Evolutionary conservation across 2,113 vertebrate species (phyloP).

Genomic region (Turnix velox): DNA sequence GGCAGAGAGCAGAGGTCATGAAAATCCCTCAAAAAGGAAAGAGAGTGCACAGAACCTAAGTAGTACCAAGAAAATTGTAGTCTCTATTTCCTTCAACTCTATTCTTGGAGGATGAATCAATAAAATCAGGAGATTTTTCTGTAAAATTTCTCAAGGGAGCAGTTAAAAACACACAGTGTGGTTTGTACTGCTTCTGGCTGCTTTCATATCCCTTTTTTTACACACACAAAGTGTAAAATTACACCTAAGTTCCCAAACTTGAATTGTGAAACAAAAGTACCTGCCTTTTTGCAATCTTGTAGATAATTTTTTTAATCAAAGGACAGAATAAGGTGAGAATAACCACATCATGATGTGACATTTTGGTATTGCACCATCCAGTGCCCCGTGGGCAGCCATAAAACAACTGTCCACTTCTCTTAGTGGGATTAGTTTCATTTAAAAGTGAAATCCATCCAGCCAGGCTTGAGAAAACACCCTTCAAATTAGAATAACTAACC

Average conservation of each 20-base stretch:
- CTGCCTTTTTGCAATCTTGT: background rate
- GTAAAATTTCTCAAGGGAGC: background rate
- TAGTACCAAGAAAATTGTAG: background rate
- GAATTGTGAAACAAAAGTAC: background rate
- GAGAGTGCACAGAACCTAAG: background rate
- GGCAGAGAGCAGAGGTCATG: rapidly evolving
- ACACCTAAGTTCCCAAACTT: background rate
- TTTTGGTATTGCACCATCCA: background rate
- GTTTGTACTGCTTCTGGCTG: background rate
- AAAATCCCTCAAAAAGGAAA: background rate
- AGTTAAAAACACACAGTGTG: background rate
- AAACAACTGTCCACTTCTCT: background rate
- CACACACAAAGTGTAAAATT: background rate
- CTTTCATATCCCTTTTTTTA: background rate
- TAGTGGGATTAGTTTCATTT: background rate
- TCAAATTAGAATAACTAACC: background rate
- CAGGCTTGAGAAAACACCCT: background rate
- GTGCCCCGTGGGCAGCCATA: background rate
- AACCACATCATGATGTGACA: too few species aligned
- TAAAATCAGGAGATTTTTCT: background rate
- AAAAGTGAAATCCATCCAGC: background rate
- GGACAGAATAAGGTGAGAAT: background rate
- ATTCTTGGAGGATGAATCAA: background rate
- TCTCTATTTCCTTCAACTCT: background rate
- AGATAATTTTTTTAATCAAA: background rate